These are phyloP conservation scores for Leuctra nigra DNA, from an alignment of 2,888 invertebrate species.

Conservation along the genomic window DNA sequence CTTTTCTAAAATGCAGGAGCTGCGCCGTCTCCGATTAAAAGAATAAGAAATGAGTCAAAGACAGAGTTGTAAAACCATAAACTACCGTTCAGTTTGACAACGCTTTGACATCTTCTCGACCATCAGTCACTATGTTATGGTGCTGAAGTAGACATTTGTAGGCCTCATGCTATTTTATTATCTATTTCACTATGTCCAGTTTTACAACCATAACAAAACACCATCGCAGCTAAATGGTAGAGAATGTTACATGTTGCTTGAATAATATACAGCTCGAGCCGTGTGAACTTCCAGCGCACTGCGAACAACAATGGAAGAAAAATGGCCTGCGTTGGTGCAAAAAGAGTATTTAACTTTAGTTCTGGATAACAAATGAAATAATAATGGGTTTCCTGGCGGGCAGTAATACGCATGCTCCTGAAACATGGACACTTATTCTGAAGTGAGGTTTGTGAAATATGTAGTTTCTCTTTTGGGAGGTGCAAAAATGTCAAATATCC, in stretches of 20 bases:
- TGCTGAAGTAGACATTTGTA: not conserved
- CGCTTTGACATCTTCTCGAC: not conserved
- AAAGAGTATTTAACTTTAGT: conserved; percentile 4
- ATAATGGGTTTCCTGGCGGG: conserved; percentile 15
- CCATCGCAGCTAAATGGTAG: not conserved
- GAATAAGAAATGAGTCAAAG: conserved; percentile 3
- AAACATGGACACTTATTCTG: too few species aligned
- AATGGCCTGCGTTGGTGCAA: not conserved
- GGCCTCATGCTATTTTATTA: conserved; percentile 8
- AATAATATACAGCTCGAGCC: not conserved
- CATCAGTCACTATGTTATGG: conserved; percentile 1
- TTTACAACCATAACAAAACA: not conserved
- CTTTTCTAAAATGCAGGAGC: conserved; percentile 3
- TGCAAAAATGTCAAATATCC: too few species aligned
- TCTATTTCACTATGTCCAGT: not conserved
- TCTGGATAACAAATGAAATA: conserved; percentile 3
- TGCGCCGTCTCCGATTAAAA: conserved; percentile 7
- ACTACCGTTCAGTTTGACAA: not conserved
- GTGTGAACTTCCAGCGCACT: not conserved
- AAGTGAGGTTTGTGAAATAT: too few species aligned
- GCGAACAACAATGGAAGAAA: not conserved
- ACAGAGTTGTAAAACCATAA: conserved; percentile 1
- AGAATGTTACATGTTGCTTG: not conserved
- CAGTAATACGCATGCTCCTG: too few species aligned
- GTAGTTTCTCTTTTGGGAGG: too few species aligned